phyloP scores from a whole-genome alignment of 1,140 invertebrate genomes.

The Procambarus virginalis region DNA sequence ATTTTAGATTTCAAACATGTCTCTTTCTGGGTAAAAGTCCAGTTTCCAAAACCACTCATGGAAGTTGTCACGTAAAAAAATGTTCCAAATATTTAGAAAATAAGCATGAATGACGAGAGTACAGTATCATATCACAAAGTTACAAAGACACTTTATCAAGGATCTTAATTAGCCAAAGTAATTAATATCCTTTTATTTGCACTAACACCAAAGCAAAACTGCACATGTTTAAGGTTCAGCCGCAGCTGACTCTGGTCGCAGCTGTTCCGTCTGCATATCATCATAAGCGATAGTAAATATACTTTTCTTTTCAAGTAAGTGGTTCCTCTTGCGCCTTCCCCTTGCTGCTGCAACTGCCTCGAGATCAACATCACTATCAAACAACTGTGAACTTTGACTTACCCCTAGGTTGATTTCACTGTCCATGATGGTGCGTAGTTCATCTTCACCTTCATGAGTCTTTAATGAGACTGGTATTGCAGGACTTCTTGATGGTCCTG shows the following conservation, averaged over 20 bases:
- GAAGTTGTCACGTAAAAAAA: not conserved
- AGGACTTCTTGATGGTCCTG: not conserved
- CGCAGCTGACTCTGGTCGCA: slow-evolving; percentile 75
- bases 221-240: slow-evolving; percentile 35
- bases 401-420: slow-evolving; percentile 46
- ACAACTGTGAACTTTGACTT: slow-evolving; percentile 44
- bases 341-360: slow-evolving; percentile 72
- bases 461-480: not conserved
- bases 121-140: not conserved
- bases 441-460: slow-evolving; percentile 27
- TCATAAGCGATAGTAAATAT: slow-evolving; percentile 95
- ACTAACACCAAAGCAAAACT: slow-evolving; percentile 10
- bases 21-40: not conserved
- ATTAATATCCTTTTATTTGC: not conserved
- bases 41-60: not conserved
- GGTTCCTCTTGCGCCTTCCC: slow-evolving; percentile 78
- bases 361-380: slow-evolving; percentile 72
- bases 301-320: slow-evolving; percentile 91
- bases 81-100: not conserved
- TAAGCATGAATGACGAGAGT: not conserved
- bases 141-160: slow-evolving; percentile 7
- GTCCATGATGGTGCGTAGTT: slow-evolving; percentile 38
- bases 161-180: not conserved
- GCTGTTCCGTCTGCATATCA: slow-evolving; percentile 83
- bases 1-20: not conserved